These are phyloP conservation scores for Lasioglossum morio DNA, from an alignment of 2,888 invertebrate genomes.

Conservation along the genomic window DNA sequence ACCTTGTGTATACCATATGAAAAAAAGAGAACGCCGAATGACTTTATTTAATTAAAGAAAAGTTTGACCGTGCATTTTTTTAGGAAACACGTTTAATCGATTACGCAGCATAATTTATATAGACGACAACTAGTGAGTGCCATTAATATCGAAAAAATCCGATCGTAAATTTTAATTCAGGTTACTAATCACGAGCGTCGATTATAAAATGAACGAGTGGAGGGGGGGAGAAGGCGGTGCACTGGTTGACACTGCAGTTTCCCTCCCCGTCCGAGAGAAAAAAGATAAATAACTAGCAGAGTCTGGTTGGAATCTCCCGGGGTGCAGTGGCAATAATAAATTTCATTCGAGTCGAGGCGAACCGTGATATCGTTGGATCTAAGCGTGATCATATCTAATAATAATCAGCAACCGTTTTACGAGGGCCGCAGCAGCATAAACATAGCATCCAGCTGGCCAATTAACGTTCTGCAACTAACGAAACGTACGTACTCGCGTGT, in stretches of 20 bases:
- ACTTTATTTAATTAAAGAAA: not conserved
- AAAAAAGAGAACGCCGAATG: no score
- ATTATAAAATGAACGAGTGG: not conserved
- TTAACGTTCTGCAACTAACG: constrained; percentile 72
- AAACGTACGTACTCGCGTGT: constrained; percentile 53
- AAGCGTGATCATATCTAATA: constrained; percentile 77
- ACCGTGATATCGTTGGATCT: constrained; percentile 66
- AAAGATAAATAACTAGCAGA: not conserved
- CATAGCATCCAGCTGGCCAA: constrained; percentile 72
- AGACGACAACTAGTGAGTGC: not conserved
- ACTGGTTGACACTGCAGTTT: not conserved
- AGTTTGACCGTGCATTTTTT: not conserved
- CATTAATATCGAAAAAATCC: not conserved
- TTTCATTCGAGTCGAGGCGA: constrained; percentile 49
- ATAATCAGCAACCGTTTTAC: constrained; percentile 77
- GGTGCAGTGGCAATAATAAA: constrained; percentile 53
- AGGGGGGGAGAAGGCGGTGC: not conserved
- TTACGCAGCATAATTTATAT: not conserved
- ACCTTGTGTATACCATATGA: no score
- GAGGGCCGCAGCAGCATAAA: constrained; percentile 69
- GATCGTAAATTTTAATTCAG: not conserved
- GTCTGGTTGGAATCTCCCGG: constrained; percentile 25
- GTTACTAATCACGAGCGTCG: not conserved
- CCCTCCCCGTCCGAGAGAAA: not conserved
- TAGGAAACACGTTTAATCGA: not conserved